A percentile compares a stretch with the other conserved stretches of the same genome.
phyloP scores from a whole-genome alignment of 2,888 invertebrate species.

The Chromoteleia sp. region DNA sequence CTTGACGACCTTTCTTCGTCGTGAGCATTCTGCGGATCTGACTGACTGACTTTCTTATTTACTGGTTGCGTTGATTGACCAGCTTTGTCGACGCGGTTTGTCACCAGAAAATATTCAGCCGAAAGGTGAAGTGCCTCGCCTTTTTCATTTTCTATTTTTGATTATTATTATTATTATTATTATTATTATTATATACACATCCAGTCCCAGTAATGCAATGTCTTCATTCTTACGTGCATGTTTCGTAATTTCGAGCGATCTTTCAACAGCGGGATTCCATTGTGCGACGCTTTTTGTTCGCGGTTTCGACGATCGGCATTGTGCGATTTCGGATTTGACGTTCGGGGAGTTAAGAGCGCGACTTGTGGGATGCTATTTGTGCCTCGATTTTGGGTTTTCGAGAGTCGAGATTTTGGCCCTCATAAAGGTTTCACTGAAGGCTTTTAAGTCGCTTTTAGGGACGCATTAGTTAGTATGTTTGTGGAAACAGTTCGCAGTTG shows the following conservation, averaged over 20 bases:
- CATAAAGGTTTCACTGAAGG: no score
- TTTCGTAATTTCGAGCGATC: slow-evolving; percentile 32
- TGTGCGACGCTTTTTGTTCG: slow-evolving; percentile 37
- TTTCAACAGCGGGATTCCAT: slow-evolving; percentile 38
- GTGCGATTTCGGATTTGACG: slow-evolving; percentile 36
- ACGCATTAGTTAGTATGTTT: neutral
- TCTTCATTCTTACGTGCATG: slow-evolving; percentile 38
- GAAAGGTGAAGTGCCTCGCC: no score
- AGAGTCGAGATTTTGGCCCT: slow-evolving; percentile 10
- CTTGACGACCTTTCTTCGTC: no score
- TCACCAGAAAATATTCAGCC: slow-evolving; percentile 66
- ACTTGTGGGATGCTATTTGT: slow-evolving; percentile 21
- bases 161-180: no score
- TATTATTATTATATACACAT: slow-evolving; percentile 26
- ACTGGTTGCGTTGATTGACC: slow-evolving; percentile 62
- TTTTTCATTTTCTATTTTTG: slow-evolving; percentile 12
- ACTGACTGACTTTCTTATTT: slow-evolving; percentile 51
- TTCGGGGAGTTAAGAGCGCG: slow-evolving; percentile 40
- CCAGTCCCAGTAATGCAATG: slow-evolving; percentile 14
- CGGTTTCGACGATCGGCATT: slow-evolving; percentile 33
- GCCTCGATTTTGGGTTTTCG: slow-evolving; percentile 8
- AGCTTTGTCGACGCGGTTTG: slow-evolving; percentile 68
- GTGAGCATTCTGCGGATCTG: no score
- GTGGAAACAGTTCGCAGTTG: slow-evolving; percentile 16
- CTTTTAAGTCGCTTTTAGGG: slow-evolving; percentile 1